Conservation (phyloP, 2,113 vertebrate species). For the Amazona guildingii region DNA sequence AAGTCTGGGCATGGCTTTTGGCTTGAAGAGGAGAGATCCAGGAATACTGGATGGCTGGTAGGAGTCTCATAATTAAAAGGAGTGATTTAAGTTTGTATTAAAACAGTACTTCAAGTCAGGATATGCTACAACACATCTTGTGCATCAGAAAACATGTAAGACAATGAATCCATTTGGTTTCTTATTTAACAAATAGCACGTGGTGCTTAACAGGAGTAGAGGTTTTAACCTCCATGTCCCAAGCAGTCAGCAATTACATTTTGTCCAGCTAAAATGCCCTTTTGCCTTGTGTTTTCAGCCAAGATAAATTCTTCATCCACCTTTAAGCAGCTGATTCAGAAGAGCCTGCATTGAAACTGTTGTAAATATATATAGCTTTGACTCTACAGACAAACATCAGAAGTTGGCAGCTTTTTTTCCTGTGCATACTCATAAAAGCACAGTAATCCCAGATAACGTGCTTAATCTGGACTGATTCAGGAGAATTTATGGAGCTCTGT, state of each 20-base stretch:
- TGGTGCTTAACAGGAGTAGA: background rate
- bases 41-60: background rate
- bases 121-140: background rate
- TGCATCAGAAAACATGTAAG: background rate
- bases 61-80: background rate
- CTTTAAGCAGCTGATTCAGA: background rate
- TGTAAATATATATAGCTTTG: background rate
- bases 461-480: background rate
- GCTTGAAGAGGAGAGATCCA: background rate
- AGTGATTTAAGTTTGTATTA: background rate
- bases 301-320: background rate
- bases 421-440: background rate
- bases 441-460: background rate
- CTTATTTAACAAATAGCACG: background rate
- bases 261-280: constrained; percentile 18
- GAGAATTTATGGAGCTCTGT: background rate
- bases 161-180: background rate
- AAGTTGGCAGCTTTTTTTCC: background rate
- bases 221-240: constrained; percentile 35
- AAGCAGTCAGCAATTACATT: constrained; percentile 26
- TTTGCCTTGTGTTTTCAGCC: background rate
- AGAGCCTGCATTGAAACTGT: background rate
- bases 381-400: background rate
- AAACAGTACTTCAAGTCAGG: background rate
- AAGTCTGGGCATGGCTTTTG: background rate